Evolutionary conservation across 2,113 vertebrate genomes (phyloP).

Genomic region (Aramus guarauna): DNA sequence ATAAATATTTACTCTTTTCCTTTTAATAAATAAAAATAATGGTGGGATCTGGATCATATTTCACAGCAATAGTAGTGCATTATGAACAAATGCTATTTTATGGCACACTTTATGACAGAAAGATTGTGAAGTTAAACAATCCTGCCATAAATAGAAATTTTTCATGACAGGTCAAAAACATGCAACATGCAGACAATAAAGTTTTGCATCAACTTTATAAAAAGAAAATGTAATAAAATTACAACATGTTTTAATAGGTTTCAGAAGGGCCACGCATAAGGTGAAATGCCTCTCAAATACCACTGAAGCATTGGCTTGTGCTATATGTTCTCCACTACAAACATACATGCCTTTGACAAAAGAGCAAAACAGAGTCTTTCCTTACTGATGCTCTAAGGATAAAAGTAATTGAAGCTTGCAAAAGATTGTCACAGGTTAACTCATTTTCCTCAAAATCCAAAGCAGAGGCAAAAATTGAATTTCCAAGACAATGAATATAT

Average conservation of each 20-base stretch:
- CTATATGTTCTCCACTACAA: not conserved
- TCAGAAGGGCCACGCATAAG: not conserved
- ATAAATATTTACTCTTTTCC: not conserved
- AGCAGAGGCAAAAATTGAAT: not conserved
- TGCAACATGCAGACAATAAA: not conserved
- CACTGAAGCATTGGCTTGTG: not conserved
- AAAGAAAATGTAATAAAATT: not conserved
- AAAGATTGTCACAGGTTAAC: not conserved
- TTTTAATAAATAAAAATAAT: not conserved
- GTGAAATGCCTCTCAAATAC: not conserved
- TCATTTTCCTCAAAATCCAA: constrained; percentile 29
- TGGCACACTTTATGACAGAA: not conserved
- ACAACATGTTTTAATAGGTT: not conserved
- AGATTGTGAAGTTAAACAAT: not conserved
- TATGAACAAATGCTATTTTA: not conserved
- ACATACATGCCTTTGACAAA: not conserved
- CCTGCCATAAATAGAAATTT: not conserved
- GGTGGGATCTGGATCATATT: not conserved
- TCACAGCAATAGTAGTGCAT: not conserved
- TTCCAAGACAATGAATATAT: constrained; percentile 23
- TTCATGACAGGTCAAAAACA: not conserved
- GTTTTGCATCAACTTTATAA: not conserved
- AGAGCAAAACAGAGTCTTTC: not conserved
- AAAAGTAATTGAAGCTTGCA: not conserved
- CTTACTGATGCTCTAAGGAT: not conserved